phyloP scores from a whole-genome alignment of 2,888 invertebrate genomes.

The Geotrupes spiniger region DNA sequence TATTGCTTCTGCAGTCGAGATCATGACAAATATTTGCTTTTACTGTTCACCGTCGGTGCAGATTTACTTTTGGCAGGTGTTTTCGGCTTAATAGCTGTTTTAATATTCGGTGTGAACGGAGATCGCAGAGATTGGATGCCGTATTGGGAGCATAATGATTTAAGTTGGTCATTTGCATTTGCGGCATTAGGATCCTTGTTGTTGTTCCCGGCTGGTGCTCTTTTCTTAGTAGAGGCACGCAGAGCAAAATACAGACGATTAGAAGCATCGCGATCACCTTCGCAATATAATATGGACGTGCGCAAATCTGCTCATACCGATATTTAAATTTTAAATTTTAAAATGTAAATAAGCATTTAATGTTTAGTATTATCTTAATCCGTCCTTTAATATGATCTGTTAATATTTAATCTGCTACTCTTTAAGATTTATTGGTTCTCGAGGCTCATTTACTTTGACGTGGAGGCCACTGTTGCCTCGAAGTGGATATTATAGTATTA shows the following conservation, averaged over 20 bases:
- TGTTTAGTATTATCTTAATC: constrained; percentile 8
- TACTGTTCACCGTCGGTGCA: constrained; percentile 71
- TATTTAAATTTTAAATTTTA: constrained; percentile 53
- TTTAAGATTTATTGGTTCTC: too few species aligned
- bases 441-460: too few species aligned
- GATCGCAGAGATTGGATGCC: constrained; percentile 96
- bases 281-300: constrained; percentile 64
- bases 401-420: too few species aligned
- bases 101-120: constrained; percentile 86
- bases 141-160: constrained; percentile 91
- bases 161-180: constrained; percentile 91
- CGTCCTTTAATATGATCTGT: constrained; percentile 9
- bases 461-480: too few species aligned
- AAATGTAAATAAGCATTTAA: too few species aligned
- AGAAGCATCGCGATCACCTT: constrained; percentile 66
- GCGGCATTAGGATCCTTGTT: constrained; percentile 76
- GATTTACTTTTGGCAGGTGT: constrained; percentile 71
- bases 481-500: too few species aligned
- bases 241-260: constrained; percentile 72
- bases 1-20: constrained; percentile 73
- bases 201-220: constrained; percentile 71
- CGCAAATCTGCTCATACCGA: constrained; percentile 69
- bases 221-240: constrained; percentile 81
- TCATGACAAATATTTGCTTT: constrained; percentile 72
- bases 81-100: constrained; percentile 78